Percentiles rank a stretch among this genome's conserved stretches.
These are phyloP conservation scores for Cephus nigrinus DNA, from an alignment of 2,888 invertebrate genomes.

Conservation along the genomic window DNA sequence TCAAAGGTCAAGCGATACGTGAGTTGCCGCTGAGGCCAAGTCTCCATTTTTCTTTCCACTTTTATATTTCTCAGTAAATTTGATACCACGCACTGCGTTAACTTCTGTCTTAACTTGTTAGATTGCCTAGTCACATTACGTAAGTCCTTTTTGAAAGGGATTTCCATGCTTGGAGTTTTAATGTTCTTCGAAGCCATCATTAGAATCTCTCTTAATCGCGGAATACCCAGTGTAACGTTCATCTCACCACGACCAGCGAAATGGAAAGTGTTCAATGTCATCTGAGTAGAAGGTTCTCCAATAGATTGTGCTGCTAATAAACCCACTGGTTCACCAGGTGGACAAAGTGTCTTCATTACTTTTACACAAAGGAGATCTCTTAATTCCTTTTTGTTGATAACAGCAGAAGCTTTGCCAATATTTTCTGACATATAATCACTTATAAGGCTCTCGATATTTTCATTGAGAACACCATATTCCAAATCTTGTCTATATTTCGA, in stretches of 20 bases:
- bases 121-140: slow-evolving; percentile 70
- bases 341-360: slow-evolving; percentile 80
- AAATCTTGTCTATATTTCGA: slow-evolving; percentile 78
- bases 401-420: slow-evolving; percentile 1
- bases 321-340: slow-evolving; percentile 97
- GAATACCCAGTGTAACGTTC: slow-evolving; percentile 99
- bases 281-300: slow-evolving; percentile 99
- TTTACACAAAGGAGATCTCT: slow-evolving; percentile 81
- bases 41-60: slow-evolving; percentile 72
- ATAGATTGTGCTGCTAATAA: slow-evolving; percentile 97
- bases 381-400: slow-evolving; percentile 66
- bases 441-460: slow-evolving; percentile 79
- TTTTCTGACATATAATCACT: slow-evolving; percentile 68
- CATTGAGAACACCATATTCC: slow-evolving; percentile 86
- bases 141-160: slow-evolving; percentile 77
- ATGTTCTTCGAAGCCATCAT: slow-evolving; percentile 95
- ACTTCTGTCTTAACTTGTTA: slow-evolving; percentile 76
- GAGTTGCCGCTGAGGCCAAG: slow-evolving; percentile 69
- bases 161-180: slow-evolving; percentile 96
- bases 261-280: slow-evolving; percentile 99
- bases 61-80: slow-evolving; percentile 82
- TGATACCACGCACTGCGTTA: slow-evolving; percentile 82
- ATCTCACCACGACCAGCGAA: slow-evolving; percentile 99
- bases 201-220: slow-evolving; percentile 93
- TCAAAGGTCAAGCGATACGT: slow-evolving; percentile 77